Evolutionary conservation across 2,888 invertebrate genomes (phyloP).

Genomic region (Branchipolynoe longqiensis): DNA sequence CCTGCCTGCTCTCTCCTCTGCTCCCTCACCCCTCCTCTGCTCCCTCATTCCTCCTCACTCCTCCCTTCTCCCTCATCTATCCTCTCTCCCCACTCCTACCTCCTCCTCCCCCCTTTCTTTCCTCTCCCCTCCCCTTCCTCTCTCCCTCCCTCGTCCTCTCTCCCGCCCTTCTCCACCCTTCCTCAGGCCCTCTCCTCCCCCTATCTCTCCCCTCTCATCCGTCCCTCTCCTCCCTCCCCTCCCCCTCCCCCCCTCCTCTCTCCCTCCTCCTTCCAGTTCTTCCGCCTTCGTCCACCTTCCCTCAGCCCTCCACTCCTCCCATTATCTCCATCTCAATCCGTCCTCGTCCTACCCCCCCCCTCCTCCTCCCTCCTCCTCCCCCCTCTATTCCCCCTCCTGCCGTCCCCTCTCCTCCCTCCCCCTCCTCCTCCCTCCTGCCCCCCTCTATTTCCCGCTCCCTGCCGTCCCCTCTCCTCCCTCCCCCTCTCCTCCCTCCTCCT

Average conservation of each 20-base stretch:
- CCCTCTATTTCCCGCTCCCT: too few relatives aligned
- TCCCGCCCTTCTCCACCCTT: background rate
- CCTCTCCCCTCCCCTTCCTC: background rate
- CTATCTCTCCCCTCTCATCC: slow-evolving; percentile 10
- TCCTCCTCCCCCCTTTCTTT: background rate
- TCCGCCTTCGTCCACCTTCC: background rate
- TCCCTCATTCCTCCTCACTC: background rate
- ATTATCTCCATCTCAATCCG: background rate
- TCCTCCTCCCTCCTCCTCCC: background rate
- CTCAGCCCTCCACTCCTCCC: too few relatives aligned
- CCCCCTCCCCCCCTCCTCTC: background rate
- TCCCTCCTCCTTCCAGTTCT: background rate
- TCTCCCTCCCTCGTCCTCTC: background rate
- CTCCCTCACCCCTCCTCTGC: slow-evolving; percentile 2
- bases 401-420: too few relatives aligned
- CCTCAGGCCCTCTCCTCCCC: background rate
- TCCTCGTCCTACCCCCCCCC: background rate
- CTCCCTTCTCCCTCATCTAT: background rate
- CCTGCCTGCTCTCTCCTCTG: background rate
- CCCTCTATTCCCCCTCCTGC: too few relatives aligned
- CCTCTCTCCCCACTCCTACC: background rate
- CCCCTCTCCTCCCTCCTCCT: background rate
- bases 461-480: background rate
- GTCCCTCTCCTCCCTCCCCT: slow-evolving; percentile 3
- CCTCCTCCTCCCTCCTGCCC: too few relatives aligned